Evolutionary conservation across 2,888 invertebrate genomes (phyloP), one percentile per base, ranked within the genome.

Genomic region (Eulithis testata): DNA sequence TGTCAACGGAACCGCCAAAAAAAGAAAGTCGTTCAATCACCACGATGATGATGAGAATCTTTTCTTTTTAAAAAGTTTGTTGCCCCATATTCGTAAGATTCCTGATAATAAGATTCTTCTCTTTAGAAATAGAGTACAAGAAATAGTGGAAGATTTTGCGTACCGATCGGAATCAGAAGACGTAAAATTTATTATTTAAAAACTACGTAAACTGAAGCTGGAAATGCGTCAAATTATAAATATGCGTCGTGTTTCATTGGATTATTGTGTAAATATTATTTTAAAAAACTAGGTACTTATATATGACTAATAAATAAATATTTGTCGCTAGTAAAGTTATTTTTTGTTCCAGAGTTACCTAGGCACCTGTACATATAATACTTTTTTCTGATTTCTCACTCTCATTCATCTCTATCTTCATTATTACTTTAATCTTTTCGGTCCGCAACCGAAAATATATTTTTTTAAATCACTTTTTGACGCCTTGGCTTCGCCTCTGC

Each of bases 31-130:
- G 6, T 21, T 53, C n/a, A 37, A 21, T 12, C 11, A 45, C 8
- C 57, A 52, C 31, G 66, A 66, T 4, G 65, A 66, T 47, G 63
- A 63, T 63, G 69, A 69, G 53, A 63, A 67, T 62, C 54, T 69
- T 2, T 66, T 63, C 45, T 71, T 71, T 40, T 65, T 71, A 3
- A 71, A 71, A 54, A 71, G 69, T 50, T 50, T 71, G n/a, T 59
- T 71, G 44, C 71, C 71, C 11, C 71, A 69, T 58, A 60, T 69
- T 11, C 65, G 67, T 31, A 67, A 69, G 54, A 69, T 71, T 64
- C 69, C 69, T 21, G 63, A 65, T 44, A 60, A 63, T 44, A 63
- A 54, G 45, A 51, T 68, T 44, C 63, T 70, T 11, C 55, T 63
- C 11, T 70, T 70, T 59, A 67, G 70, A 56, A 70, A 65, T 55